Evolutionary conservation across 2,888 invertebrate species (phyloP).

Genomic region (Drosophila pegasa): DNA sequence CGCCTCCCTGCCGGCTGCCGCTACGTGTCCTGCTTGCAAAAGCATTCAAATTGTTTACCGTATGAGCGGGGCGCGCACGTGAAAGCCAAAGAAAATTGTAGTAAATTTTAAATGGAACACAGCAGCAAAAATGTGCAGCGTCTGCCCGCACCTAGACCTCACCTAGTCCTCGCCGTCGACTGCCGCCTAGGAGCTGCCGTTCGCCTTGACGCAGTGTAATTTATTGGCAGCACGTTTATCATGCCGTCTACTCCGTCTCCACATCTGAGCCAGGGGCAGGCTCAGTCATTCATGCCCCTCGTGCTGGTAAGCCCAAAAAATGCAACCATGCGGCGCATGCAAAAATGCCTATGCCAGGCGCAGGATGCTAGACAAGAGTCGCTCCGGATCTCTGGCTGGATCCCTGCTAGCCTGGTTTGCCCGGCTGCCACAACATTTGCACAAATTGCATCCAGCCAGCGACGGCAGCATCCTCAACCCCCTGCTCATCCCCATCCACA

Average conservation of each 20-base stretch:
- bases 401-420: conserved; percentile 8
- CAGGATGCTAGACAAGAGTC: conserved; percentile 33
- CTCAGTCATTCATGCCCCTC: conserved; percentile 21
- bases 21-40: conserved; percentile 76
- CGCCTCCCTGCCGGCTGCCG: conserved; percentile 30
- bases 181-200: conserved; percentile 46
- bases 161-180: too few species aligned
- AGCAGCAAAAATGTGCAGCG: conserved; percentile 77
- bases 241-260: conserved; percentile 66
- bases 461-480: conserved; percentile 25
- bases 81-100: conserved; percentile 79
- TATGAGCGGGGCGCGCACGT: conserved; percentile 72
- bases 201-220: conserved; percentile 78
- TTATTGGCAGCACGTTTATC: conserved; percentile 81
- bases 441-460: conserved; percentile 70
- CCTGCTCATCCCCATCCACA: conserved; percentile 24
- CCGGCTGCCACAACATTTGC: conserved; percentile 69
- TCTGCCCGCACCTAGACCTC: conserved; percentile 13
- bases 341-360: conserved; percentile 74
- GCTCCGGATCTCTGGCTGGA: conserved; percentile 21
- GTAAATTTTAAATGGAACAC: conserved; percentile 79
- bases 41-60: conserved; percentile 80
- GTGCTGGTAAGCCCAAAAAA: conserved; percentile 73
- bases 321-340: conserved; percentile 80
- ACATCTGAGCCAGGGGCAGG: conserved; percentile 24